These are phyloP conservation scores for Noturus placidus DNA, from an alignment of 2,113 vertebrate genomes.

Conservation along the genomic window DNA sequence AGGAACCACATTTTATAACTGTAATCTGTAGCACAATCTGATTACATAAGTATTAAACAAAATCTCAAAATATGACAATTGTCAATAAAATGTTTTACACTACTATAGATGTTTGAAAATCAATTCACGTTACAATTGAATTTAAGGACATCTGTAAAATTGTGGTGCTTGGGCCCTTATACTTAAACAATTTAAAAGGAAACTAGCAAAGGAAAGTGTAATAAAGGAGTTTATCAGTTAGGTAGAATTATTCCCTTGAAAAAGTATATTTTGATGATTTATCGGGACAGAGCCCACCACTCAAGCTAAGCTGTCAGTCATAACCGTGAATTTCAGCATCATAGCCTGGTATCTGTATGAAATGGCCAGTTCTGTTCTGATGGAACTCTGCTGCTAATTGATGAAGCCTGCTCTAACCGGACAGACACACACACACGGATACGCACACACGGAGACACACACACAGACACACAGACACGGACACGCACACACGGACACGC, in stretches of 20 bases:
- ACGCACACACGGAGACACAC: neutral
- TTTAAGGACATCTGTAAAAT: neutral
- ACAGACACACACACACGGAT: too few species aligned
- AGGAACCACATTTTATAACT: neutral
- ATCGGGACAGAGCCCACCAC: neutral
- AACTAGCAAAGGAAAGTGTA: neutral
- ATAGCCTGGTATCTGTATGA: neutral
- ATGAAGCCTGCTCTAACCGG: constrained; percentile 21
- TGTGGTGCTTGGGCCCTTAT: neutral
- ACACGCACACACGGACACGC: neutral
- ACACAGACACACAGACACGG: neutral
- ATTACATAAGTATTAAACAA: neutral
- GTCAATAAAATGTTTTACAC: neutral
- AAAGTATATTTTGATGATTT: neutral
- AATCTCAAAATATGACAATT: neutral
- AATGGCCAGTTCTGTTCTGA: constrained; percentile 6
- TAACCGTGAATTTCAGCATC: neutral
- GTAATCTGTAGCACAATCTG: neutral
- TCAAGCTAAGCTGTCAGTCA: neutral
- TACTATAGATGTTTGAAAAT: neutral
- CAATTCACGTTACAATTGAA: neutral
- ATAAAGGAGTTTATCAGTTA: neutral
- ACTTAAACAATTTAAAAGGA: neutral
- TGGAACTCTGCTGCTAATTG: constrained; percentile 33
- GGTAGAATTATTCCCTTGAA: neutral